These are phyloP conservation scores for Lampris incognitus DNA, from an alignment of 2,113 vertebrate species.

Conservation along the genomic window DNA sequence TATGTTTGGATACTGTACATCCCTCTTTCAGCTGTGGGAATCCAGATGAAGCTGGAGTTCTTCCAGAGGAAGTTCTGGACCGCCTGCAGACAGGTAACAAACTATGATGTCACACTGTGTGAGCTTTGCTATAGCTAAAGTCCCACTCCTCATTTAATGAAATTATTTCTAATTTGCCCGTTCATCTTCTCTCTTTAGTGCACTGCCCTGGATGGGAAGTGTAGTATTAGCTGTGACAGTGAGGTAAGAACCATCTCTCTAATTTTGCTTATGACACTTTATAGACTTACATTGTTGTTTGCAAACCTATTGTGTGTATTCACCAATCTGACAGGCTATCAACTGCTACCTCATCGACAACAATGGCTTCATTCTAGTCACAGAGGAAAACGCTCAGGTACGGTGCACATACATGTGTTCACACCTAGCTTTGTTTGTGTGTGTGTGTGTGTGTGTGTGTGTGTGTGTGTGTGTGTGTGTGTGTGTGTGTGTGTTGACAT, in stretches of 20 bases:
- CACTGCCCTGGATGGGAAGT: slow-evolving; percentile 94
- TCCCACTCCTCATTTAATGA: neutral
- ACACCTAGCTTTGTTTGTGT: neutral
- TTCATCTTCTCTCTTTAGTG: slow-evolving; percentile 81
- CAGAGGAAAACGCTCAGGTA: slow-evolving; percentile 94
- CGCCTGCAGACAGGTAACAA: slow-evolving; percentile 94
- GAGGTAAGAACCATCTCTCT: slow-evolving; percentile 82
- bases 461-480: neutral
- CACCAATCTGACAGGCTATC: slow-evolving; percentile 82
- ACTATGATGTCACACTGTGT: too few relatives aligned
- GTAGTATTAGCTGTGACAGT: slow-evolving; percentile 94
- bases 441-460: slow-evolving; percentile 13
- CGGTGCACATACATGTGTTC: slow-evolving; percentile 4
- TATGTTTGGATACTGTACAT: neutral
- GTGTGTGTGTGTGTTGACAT: slow-evolving; percentile 31
- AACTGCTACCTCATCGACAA: slow-evolving; percentile 99
- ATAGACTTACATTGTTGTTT: neutral
- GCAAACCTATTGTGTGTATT: neutral
- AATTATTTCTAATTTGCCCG: neutral
- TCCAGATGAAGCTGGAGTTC: slow-evolving; percentile 99
- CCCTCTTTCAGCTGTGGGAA: slow-evolving; percentile 89
- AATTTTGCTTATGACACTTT: neutral
- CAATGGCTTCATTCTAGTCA: slow-evolving; percentile 97
- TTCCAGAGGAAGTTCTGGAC: slow-evolving; percentile 99
- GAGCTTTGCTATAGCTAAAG: too few relatives aligned